Base-by-base conservation (phyloP, 2,888 invertebrate genomes). In the Palloptera scutellata region DNA sequence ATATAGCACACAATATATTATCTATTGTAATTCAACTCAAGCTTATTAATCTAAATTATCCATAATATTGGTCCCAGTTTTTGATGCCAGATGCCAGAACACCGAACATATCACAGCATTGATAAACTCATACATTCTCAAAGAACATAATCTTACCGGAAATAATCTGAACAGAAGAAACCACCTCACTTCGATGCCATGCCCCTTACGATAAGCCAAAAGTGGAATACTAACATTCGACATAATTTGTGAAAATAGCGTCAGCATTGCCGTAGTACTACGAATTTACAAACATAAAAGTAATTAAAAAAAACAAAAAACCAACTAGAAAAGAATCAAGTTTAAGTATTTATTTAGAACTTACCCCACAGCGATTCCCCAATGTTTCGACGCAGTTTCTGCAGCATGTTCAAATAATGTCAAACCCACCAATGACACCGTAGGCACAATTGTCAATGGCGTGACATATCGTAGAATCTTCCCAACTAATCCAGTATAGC, bases 391-490 rank as follows among this genome's bases (percentile, higher is more conserved):
- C 0, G 95, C 93, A n/a, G 93, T 92, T 0, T 87, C 87, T 0
- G 92, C 91, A 0, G 95, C 94, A 81, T 93, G 92, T 79, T 91
- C 90, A 79, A 95, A 94, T 52, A 95, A 86, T 0, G 94, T 92
- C 13, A 96, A 84, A 0, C 95, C 95, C 67, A 95, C 92, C 64
- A 95, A 85, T 0, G 93, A 89, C 10, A 95, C 93, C 0, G 94
- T 94, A 0, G 95, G 95, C 0, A 91, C 92, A 62, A 95, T 93
- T 0, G 94, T 92, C 68, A 95, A 83, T 0, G 95, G 95, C 0
- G 95, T 94, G 62, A 95, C 91, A 78, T 88, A 92, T 59, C 88
- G 89, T 1, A 95, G 84, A 64, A 94, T 79, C 20, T 91, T 87
- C 0, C 94, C 94, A 67, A 94, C 89, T 12, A 94, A 85, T 1